Evolutionary conservation across 2,797 vertebrate species (phyloP).

Genomic region (Pseudotriccus pelzelni): DNA sequence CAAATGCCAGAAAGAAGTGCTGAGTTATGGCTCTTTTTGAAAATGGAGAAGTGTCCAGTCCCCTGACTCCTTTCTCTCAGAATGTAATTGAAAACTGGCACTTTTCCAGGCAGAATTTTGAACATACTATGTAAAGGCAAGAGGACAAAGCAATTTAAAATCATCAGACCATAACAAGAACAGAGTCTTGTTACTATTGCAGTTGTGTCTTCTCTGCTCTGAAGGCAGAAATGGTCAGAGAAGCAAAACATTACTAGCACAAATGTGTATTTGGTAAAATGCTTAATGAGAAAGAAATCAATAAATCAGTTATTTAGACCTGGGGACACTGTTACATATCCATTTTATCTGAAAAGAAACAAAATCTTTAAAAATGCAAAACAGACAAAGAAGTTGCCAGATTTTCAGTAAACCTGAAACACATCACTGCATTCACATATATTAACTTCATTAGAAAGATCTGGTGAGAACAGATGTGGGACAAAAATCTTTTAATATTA

Average conservation of each 20-base stretch:
- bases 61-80: neutral
- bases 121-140: neutral
- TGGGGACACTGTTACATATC: neutral
- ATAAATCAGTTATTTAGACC: neutral
- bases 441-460: neutral
- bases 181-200: neutral
- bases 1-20: neutral
- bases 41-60: neutral
- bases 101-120: neutral
- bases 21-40: neutral
- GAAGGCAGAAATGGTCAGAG: neutral
- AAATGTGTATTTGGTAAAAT: neutral
- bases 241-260: neutral
- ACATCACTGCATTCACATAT: neutral
- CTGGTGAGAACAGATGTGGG: neutral
- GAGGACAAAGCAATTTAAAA: neutral
- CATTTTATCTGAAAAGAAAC: neutral
- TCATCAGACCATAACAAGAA: neutral
- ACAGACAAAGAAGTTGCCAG: neutral
- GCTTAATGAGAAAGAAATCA: neutral
- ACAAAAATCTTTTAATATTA: slow-evolving; percentile 9
- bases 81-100: neutral
- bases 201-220: neutral
- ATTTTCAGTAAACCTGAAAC: neutral
- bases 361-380: neutral